Base-by-base conservation (phyloP, 92 coral and sea anemone genomes). In the Epizoanthus illoricatus region DNA sequence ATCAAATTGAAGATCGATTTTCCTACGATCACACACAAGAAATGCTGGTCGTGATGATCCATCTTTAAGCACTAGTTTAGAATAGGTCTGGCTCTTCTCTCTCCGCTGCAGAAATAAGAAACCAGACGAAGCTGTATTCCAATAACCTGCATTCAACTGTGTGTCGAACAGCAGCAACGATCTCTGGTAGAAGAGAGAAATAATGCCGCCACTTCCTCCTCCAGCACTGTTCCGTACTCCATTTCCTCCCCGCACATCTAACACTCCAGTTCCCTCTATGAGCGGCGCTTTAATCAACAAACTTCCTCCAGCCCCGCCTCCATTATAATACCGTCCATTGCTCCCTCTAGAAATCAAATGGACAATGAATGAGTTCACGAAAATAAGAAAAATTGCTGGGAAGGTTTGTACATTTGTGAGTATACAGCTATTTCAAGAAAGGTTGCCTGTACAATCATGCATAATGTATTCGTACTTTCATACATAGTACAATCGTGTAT, bases 131-230 rank as follows among this genome's bases (percentile, higher is more conserved):
- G 87, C 93, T 17, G 69, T 52, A 18, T 80, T 71, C 2, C 88
- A 90, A 65, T 28, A 43, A 12, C 93, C 93, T 39, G 86, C 88
- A 78, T 82, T 36, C 18, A 90, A 73, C 3, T 67, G 62, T 18
- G 83, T n/a, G 28, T 33, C 69, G 43, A 90, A 71, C 47, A 72
- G 24, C 55, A 80, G 60, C 23, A 83, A 56, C 33, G 86, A 84
- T 16, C 66, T 65, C 81, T 80, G 71, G 90, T 84, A 81, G 64
- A 87, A 81, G 23, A 90, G 40, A 59, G 93, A 87, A 80, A 87
- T 74, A 64, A 90, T 84, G n/a, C 93, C 93, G 45, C 94, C 94
- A 56, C 94, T 90, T 47, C 94, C 94, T 6, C 91, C 94, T 4
- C 94, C 94, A 11, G 70, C 80, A 17, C 73, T 47, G 52, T 19